Base-by-base conservation (phyloP, 2,113 vertebrate species). In the Amphilophus citrinellus region DNA sequence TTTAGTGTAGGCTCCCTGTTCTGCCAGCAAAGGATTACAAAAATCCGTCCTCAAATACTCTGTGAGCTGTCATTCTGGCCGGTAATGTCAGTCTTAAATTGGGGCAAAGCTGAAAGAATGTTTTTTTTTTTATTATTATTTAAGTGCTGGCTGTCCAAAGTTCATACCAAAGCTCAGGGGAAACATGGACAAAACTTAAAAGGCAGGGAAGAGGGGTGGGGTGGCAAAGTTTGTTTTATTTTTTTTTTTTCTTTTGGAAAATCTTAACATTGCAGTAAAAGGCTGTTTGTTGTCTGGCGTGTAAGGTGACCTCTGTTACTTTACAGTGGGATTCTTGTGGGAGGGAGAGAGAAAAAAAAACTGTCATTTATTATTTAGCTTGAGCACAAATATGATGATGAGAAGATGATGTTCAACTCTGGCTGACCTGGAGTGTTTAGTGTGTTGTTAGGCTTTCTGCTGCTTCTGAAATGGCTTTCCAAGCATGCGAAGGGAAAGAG, bases 341-440 rank as follows among this genome's bases (percentile, higher is more conserved):
- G 10, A 61, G 58, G 39, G 82, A 30, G 56, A 42, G 18, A 61
- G 42, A 20, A 73, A 85, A 66, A 82, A 83, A 93, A 91, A 77
- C 75, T 92, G 88, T 88, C 95, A 96, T 96, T 94, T 95, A 96
- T 96, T 95, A 96, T 96, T 96, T 96, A 96, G 87, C 87, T 93
- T 81, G 90, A 94, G 94, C 95, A 95, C 94, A 96, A 95, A 96
- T 96, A 95, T 96, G 95, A 94, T 95, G 95, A 96, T 96, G 95
- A 96, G 95, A 95, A 96, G 95, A 96, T 96, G 95, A 96, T 96
- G 95, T 96, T 96, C 93, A 96, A 96, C 96, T 96, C 93, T 95
- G 89, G 88, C 76, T 96, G 95, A 96, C 95, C 96, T 80, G 61
- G 83, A 91, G 87, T 81, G 94, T 94, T 93, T 95, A 94, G 90